A percentile compares a stretch with the other conserved stretches of the same genome.
phyloP scores from a whole-genome alignment of 2,888 invertebrate species.

The Dendrolimus pini region DNA sequence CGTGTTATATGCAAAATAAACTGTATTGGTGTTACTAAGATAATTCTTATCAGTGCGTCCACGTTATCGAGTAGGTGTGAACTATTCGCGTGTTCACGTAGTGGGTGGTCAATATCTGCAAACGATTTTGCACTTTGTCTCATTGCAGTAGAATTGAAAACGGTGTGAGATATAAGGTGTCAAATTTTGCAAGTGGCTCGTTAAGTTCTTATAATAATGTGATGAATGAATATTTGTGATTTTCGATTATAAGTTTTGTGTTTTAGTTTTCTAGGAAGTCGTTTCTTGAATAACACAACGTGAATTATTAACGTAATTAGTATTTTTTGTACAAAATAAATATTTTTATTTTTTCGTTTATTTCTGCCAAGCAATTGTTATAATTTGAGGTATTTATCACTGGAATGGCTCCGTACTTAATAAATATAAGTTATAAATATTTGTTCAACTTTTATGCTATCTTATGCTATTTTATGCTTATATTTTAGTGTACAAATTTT shows the following conservation, averaged over 20 bases:
- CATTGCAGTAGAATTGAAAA: not conserved
- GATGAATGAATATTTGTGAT: not conserved
- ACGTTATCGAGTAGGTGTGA: constrained; percentile 27
- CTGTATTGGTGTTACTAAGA: constrained; percentile 33
- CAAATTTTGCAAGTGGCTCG: not conserved
- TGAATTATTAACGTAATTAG: no score
- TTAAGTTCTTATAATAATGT: not conserved
- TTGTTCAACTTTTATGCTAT: no score
- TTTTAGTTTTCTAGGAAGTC: no score
- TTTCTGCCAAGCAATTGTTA: no score
- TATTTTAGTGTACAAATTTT: no score
- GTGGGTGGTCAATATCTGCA: not conserved
- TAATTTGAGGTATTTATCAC: no score
- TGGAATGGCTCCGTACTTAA: no score
- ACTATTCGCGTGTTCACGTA: not conserved
- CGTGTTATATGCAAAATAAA: constrained; percentile 27
- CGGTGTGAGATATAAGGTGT: not conserved
- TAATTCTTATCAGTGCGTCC: constrained; percentile 36
- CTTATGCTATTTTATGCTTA: no score
- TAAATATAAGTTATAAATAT: no score
- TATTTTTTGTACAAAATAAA: no score
- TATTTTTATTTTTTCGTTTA: no score
- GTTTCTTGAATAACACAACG: no score
- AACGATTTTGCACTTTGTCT: not conserved
- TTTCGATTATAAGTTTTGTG: not conserved